A percentile compares a stretch with the other conserved stretches of the same genome.
Conservation (phyloP, 2,113 vertebrate genomes). For the Odocoileus hemionus region DNA sequence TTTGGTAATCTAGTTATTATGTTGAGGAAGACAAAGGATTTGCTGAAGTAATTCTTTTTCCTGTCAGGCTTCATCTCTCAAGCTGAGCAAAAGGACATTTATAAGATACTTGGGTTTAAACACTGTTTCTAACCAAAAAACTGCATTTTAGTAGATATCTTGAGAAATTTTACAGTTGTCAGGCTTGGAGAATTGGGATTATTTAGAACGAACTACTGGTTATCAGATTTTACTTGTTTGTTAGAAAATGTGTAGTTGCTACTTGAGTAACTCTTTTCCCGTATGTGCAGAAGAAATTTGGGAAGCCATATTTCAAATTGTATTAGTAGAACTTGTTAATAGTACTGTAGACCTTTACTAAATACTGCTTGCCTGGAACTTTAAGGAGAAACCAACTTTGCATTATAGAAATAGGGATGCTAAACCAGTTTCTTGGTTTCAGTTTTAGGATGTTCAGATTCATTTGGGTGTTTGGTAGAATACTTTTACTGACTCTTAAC, state of each 20-base stretch:
- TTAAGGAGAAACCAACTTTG: neutral
- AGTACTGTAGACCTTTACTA: neutral
- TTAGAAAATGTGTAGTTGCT: neutral
- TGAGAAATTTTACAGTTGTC: neutral
- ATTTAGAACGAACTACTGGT: neutral
- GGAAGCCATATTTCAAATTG: neutral
- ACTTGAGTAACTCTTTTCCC: neutral
- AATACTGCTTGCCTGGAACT: neutral
- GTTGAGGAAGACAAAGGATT: neutral
- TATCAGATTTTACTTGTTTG: neutral
- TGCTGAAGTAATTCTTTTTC: neutral
- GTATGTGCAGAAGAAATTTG: slow-evolving; percentile 9
- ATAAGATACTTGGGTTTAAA: neutral
- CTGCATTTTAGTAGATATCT: slow-evolving; percentile 1
- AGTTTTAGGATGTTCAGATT: slow-evolving; percentile 49
- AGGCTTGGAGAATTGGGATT: slow-evolving; percentile 1
- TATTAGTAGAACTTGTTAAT: slow-evolving; percentile 13
- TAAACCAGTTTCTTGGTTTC: slow-evolving; percentile 18
- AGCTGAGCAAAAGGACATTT: neutral
- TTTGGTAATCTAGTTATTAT: neutral
- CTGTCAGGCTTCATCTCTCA: neutral
- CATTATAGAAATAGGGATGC: neutral
- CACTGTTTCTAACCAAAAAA: neutral
- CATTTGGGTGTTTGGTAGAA: neutral
- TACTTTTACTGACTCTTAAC: neutral